Percentiles rank a stretch among this genome's conserved stretches.
phyloP scores from a whole-genome alignment of 1,140 invertebrate genomes.

The Arctopsyche grandis region DNA sequence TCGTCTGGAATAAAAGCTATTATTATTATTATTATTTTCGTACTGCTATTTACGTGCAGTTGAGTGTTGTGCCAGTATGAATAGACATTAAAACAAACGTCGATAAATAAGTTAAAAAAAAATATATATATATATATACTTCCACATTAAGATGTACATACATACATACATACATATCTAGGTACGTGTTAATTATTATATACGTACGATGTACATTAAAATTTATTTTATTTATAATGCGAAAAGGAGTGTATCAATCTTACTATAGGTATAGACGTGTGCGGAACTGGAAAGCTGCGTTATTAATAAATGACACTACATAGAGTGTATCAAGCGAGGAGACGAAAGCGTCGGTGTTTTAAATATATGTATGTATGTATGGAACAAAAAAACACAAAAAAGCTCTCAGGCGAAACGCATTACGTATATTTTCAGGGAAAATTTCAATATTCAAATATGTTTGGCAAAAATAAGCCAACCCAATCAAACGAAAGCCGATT shows the following conservation, averaged over 20 bases:
- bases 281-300: neutral
- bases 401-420: neutral
- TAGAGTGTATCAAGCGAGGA: neutral
- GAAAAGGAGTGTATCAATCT: no score
- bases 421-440: neutral
- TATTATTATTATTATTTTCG: no score
- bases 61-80: no score
- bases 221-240: no score
- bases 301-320: conserved; percentile 18
- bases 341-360: neutral
- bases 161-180: neutral
- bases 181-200: neutral
- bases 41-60: no score
- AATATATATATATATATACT: neutral
- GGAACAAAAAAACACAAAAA: conserved; percentile 8
- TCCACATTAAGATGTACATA: neutral
- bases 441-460: conserved; percentile 17
- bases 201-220: neutral
- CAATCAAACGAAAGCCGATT: conserved; percentile 16
- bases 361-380: neutral
- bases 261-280: no score
- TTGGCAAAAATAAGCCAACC: neutral
- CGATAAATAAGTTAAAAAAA: no score
- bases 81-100: no score
- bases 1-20: no score